Conservation (phyloP, 2,888 invertebrate species). For the Terebella lapidaria region DNA sequence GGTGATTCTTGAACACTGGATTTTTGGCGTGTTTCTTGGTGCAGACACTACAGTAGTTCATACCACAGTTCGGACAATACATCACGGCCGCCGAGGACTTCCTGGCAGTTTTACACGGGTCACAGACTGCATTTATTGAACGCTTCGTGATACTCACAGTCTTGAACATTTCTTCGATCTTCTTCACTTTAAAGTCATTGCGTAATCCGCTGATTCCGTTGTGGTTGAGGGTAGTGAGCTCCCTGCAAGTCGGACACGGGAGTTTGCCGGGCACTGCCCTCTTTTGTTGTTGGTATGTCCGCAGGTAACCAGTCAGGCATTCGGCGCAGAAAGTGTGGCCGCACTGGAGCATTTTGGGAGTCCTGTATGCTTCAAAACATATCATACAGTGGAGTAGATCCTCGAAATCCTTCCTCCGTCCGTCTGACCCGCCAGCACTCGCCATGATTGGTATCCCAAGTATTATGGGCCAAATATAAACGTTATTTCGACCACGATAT, state of each 20-base stretch:
- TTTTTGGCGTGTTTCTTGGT: conserved; percentile 22
- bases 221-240: conserved; percentile 25
- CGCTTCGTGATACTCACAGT: conserved; percentile 18
- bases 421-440: too few species aligned
- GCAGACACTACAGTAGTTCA: conserved; percentile 26
- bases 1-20: conserved; percentile 24
- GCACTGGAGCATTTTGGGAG: conserved; percentile 29
- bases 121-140: conserved; percentile 11
- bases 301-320: conserved; percentile 25
- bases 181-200: conserved; percentile 29
- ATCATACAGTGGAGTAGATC: conserved; percentile 32
- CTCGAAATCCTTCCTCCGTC: too few species aligned
- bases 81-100: conserved; percentile 17
- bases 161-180: conserved; percentile 29
- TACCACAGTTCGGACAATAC: conserved; percentile 24
- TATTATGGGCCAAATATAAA: too few species aligned
- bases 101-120: conserved; percentile 22
- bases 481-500: too few species aligned
- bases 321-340: conserved; percentile 28
- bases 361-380: conserved; percentile 27
- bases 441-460: too few species aligned
- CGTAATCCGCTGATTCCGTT: conserved; percentile 24
- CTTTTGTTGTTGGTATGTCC: conserved; percentile 25
- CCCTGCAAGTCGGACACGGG: conserved; percentile 30
- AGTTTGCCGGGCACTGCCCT: conserved; percentile 24